Conservation (phyloP, 2,113 vertebrate species). For the Hoplias malabaricus region DNA sequence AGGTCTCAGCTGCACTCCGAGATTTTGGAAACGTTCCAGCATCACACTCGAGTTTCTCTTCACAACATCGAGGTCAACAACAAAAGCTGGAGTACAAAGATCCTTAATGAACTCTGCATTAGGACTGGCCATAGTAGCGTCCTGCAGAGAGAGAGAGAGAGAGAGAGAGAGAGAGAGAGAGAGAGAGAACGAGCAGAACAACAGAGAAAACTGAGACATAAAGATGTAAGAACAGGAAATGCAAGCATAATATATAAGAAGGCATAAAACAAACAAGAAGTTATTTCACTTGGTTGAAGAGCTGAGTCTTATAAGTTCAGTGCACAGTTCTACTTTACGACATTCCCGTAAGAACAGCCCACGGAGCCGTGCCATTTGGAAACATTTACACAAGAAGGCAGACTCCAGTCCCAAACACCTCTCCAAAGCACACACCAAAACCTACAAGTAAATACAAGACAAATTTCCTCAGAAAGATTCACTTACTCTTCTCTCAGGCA, state of each 20-base stretch:
- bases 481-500: neutral
- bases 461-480: neutral
- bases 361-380: neutral
- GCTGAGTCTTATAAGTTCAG: no score
- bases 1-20: slow-evolving; percentile 78
- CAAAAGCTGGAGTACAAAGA: slow-evolving; percentile 75
- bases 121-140: slow-evolving; percentile 10
- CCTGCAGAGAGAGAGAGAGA: neutral
- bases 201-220: neutral
- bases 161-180: no score
- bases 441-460: neutral
- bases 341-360: neutral
- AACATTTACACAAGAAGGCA: neutral
- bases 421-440: no score
- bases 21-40: slow-evolving; percentile 65
- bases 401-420: no score
- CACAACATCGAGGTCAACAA: slow-evolving; percentile 70
- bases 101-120: slow-evolving; percentile 26
- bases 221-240: neutral
- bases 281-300: no score
- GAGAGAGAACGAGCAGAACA: no score
- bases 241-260: neutral
- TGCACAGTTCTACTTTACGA: neutral
- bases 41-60: slow-evolving; percentile 72
- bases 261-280: no score